Percentiles rank a stretch among this genome's conserved stretches.
phyloP scores from a whole-genome alignment of 2,113 vertebrate genomes.

The Actenoides lindsayi region DNA sequence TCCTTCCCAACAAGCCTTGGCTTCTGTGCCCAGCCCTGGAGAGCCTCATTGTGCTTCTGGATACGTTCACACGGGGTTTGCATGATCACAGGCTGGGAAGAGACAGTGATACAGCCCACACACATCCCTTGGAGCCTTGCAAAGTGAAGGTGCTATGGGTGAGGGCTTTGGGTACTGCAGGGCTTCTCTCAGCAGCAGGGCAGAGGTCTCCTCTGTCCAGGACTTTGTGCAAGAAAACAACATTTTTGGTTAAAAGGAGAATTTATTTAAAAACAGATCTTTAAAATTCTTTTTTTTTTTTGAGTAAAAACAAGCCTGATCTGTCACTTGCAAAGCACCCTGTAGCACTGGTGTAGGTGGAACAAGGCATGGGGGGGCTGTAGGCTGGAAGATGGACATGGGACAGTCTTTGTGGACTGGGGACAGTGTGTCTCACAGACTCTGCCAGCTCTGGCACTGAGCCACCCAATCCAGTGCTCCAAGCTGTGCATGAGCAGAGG shows the following conservation, averaged over 20 bases:
- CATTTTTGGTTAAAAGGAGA: background rate
- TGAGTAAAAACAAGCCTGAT: background rate
- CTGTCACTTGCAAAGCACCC: background rate
- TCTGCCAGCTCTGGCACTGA: fast-evolving
- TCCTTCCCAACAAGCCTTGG: background rate
- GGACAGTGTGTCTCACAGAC: fast-evolving
- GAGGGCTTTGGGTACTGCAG: background rate
- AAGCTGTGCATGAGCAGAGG: background rate
- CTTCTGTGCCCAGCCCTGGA: background rate
- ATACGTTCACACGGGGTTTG: background rate
- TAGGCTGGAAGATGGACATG: background rate
- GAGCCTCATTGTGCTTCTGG: background rate
- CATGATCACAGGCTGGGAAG: background rate
- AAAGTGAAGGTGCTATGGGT: background rate
- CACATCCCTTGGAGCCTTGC: background rate
- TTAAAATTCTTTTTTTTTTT: background rate
- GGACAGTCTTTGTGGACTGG: background rate
- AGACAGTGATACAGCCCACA: background rate
- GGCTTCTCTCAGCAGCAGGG: background rate
- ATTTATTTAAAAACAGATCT: background rate
- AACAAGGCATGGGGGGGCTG: background rate
- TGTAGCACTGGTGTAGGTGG: background rate
- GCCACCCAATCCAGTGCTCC: background rate
- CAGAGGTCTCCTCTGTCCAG: background rate
- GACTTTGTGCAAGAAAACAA: background rate